These are phyloP conservation scores for Pterois miles DNA, from an alignment of 2,797 vertebrate genomes.

Conservation along the genomic window DNA sequence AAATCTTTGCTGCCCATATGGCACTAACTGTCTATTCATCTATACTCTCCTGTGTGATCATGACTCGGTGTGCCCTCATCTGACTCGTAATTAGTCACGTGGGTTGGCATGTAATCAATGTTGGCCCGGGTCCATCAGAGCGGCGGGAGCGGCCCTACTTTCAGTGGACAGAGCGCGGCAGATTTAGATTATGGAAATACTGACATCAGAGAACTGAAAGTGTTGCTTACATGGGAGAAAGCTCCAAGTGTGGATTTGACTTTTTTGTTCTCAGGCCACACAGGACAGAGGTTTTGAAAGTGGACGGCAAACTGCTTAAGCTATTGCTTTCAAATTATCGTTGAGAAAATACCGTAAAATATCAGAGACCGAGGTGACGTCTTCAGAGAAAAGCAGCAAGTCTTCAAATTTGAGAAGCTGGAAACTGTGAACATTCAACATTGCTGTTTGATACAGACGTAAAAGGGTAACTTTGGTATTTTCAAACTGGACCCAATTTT, in stretches of 20 bases:
- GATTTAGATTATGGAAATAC: not conserved
- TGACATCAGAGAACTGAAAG: not conserved
- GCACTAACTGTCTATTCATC: slow-evolving; percentile 48
- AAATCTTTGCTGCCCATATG: slow-evolving; percentile 66
- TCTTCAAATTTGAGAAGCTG: no score
- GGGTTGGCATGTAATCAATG: slow-evolving; percentile 48
- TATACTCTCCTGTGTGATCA: slow-evolving; percentile 41
- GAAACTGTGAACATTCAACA: no score
- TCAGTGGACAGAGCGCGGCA: slow-evolving; percentile 7
- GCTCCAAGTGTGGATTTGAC: not conserved
- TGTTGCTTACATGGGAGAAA: not conserved
- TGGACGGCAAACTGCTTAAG: not conserved
- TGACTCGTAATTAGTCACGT: slow-evolving; percentile 70
- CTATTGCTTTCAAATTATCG: not conserved
- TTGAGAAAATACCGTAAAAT: not conserved
- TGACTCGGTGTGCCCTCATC: slow-evolving; percentile 61
- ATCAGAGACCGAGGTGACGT: not conserved
- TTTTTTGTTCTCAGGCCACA: not conserved
- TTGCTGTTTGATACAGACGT: no score
- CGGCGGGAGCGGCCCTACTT: slow-evolving; percentile 43
- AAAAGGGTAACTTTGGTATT: rapidly evolving
- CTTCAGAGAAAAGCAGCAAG: no score
- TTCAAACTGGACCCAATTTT: not conserved
- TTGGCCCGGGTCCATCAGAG: slow-evolving; percentile 62
- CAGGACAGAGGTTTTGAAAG: not conserved